Evolutionary conservation across 2,113 vertebrate genomes (phyloP).

Genomic region (Neofelis nebulosa): DNA sequence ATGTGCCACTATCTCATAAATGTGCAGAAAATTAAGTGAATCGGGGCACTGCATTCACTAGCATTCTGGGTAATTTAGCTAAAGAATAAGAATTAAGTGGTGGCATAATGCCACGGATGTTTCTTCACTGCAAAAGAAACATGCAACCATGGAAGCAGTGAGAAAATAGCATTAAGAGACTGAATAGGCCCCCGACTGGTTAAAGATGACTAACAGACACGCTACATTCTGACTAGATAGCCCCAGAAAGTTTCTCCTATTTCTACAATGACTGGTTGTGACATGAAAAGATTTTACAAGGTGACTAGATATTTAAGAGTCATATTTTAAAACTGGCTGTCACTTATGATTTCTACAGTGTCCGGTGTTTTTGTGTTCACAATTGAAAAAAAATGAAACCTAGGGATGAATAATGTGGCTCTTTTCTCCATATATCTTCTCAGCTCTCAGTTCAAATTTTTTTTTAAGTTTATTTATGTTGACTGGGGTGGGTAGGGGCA

Average conservation of each 20-base stretch:
- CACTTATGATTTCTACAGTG: not conserved
- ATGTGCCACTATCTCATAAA: not conserved
- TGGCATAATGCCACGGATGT: not conserved
- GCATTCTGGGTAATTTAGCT: not conserved
- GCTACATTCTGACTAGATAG: not conserved
- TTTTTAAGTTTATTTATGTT: no score
- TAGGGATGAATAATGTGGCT: not conserved
- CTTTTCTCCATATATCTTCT: not conserved
- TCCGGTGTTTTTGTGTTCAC: not conserved
- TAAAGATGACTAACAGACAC: not conserved
- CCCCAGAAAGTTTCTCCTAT: not conserved
- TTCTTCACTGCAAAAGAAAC: slow-evolving; percentile 1
- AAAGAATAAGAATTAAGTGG: not conserved
- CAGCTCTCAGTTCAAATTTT: not conserved
- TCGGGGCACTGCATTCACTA: not conserved
- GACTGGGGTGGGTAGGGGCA: no score
- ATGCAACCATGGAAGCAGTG: not conserved
- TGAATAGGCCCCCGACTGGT: not conserved
- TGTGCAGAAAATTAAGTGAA: slow-evolving; percentile 34
- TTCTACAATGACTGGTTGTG: not conserved
- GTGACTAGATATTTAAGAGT: not conserved
- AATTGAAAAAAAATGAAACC: not conserved
- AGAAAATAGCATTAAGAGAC: not conserved
- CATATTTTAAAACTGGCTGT: not conserved
- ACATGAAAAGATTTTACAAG: not conserved